Percentiles rank a stretch among this genome's conserved stretches.
Conservation (phyloP, 2,113 vertebrate species). For the Hippopotamus amphibius region DNA sequence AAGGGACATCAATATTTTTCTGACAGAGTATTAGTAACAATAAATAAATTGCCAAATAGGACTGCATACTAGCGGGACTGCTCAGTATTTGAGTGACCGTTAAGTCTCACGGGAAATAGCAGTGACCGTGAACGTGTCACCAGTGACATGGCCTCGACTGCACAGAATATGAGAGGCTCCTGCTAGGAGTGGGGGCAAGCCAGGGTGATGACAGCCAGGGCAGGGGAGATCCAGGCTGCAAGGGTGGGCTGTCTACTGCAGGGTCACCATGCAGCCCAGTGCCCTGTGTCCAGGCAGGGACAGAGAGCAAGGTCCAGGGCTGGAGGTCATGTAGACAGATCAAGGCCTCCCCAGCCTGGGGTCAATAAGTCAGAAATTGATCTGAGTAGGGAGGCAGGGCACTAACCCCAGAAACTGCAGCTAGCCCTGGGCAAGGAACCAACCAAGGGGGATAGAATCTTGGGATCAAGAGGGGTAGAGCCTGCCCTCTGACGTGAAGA, state of each 20-base stretch:
- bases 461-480: background rate
- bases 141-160: background rate
- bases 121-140: slow-evolving; percentile 65
- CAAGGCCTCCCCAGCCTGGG: background rate
- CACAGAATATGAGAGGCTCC: background rate
- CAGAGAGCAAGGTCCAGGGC: background rate
- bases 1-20: slow-evolving; percentile 69
- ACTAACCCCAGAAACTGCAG: background rate
- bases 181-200: background rate
- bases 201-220: background rate
- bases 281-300: background rate
- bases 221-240: background rate
- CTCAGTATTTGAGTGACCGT: slow-evolving; percentile 63
- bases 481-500: background rate
- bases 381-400: background rate
- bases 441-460: background rate
- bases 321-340: fast-evolving
- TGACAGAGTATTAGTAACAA: slow-evolving; percentile 74
- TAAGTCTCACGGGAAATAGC: slow-evolving; percentile 38
- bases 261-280: background rate
- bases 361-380: background rate
- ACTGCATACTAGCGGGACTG: background rate
- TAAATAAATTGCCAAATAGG: slow-evolving; percentile 72
- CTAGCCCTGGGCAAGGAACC: background rate
- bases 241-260: background rate